phyloP scores from a whole-genome alignment of 2,888 invertebrate genomes.

The Xanthorhoe designata region DNA sequence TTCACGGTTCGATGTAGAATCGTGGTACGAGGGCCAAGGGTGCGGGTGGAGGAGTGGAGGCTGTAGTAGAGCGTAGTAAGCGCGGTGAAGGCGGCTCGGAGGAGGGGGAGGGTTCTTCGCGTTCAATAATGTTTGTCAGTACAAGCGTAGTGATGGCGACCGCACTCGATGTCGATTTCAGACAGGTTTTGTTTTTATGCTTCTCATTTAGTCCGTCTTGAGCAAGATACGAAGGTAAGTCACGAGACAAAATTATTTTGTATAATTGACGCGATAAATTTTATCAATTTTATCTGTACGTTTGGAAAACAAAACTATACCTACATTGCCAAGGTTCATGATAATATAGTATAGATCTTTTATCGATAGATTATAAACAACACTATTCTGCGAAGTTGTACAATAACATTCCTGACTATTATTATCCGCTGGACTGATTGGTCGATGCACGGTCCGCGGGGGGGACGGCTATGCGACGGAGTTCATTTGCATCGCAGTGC shows the following conservation, averaged over 20 bases:
- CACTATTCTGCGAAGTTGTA: conserved; percentile 62
- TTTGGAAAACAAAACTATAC: conserved; percentile 19
- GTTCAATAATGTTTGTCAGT: conserved; percentile 67
- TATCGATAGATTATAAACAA: conserved; percentile 48
- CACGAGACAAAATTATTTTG: not conserved
- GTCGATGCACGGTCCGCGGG: conserved; percentile 53
- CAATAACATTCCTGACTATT: conserved; percentile 79
- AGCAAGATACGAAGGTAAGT: not conserved
- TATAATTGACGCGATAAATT: conserved; percentile 8
- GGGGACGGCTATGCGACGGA: conserved; percentile 52
- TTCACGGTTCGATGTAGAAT: conserved; percentile 35
- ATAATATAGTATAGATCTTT: conserved; percentile 28
- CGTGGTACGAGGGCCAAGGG: conserved; percentile 57
- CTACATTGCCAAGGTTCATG: conserved; percentile 21
- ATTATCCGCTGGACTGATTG: conserved; percentile 68
- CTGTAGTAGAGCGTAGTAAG: conserved; percentile 77
- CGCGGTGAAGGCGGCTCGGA: conserved; percentile 45
- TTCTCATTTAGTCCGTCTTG: not conserved
- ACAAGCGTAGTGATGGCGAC: conserved; percentile 49
- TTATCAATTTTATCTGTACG: conserved; percentile 17
- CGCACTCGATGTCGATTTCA: conserved; percentile 34
- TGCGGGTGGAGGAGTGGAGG: conserved; percentile 60
- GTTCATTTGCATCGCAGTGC: conserved; percentile 76
- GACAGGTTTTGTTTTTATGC: conserved; percentile 19
- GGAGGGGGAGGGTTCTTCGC: conserved; percentile 51